Percentiles rank a stretch among this genome's conserved stretches.
These are phyloP conservation scores for Merodon equestris DNA, from an alignment of 2,888 invertebrate species.

Conservation along the genomic window DNA sequence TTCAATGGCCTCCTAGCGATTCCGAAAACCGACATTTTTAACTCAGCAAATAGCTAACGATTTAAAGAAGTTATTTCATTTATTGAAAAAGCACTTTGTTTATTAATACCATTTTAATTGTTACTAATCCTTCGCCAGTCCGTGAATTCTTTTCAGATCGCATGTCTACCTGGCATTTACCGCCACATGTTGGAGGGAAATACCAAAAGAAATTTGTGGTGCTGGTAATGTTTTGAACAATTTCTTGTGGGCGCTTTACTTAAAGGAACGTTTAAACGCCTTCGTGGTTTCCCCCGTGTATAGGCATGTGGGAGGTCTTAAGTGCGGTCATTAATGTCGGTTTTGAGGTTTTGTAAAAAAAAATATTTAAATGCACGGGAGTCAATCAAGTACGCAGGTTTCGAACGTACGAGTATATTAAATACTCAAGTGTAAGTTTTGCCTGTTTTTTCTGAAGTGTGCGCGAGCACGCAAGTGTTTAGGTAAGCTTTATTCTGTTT, in stretches of 20 bases:
- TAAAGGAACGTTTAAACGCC: slow-evolving; percentile 1
- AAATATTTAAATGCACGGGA: neutral
- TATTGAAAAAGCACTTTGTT: slow-evolving; percentile 53
- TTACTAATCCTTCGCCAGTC: slow-evolving; percentile 31
- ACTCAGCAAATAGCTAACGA: too few species aligned
- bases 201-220: slow-evolving; percentile 62
- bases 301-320: neutral
- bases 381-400: neutral
- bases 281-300: neutral
- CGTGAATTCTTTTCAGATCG: slow-evolving; percentile 56
- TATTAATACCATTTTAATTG: slow-evolving; percentile 67
- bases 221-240: slow-evolving; percentile 61
- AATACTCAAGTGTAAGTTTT: neutral
- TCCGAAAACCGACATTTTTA: too few species aligned
- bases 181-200: slow-evolving; percentile 63
- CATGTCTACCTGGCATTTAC: slow-evolving; percentile 60
- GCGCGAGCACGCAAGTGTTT: neutral
- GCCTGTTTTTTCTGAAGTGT: neutral
- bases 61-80: too few species aligned
- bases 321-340: neutral
- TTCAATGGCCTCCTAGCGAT: too few species aligned
- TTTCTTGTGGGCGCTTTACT: slow-evolving; percentile 30
- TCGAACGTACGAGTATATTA: neutral
- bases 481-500: too few species aligned
- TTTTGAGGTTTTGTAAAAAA: neutral